phyloP scores from a whole-genome alignment of 2,797 vertebrate genomes.

The Scolopax rusticola region DNA sequence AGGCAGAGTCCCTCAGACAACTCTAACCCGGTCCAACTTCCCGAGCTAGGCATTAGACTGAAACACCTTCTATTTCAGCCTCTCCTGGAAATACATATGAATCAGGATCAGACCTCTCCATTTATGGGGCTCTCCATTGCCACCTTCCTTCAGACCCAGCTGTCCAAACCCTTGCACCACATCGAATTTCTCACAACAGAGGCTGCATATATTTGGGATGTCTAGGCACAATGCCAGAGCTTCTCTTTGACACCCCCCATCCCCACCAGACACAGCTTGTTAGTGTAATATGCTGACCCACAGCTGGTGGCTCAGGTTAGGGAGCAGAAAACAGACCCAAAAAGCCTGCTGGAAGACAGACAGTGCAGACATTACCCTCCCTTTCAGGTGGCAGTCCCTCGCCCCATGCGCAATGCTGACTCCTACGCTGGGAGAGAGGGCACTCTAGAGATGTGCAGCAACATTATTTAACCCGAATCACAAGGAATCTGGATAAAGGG shows the following conservation, averaged over 20 bases:
- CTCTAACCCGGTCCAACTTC: background rate
- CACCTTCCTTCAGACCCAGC: background rate
- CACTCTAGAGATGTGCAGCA: background rate
- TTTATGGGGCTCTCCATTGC: background rate
- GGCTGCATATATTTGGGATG: background rate
- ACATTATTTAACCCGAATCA: background rate
- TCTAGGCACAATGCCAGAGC: background rate
- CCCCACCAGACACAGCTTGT: background rate
- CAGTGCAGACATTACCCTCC: background rate
- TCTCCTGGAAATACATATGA: background rate
- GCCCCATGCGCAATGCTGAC: accelerated
- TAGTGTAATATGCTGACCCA: background rate
- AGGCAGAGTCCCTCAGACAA: background rate
- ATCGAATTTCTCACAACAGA: accelerated
- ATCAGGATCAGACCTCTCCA: background rate
- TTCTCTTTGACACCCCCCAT: background rate
- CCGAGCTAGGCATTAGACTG: background rate
- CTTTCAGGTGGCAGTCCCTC: background rate
- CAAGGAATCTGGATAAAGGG: background rate
- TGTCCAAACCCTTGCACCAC: background rate
- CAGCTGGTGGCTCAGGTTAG: background rate
- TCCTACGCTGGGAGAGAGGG: background rate
- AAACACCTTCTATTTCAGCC: background rate
- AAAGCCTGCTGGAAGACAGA: background rate
- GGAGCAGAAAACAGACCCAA: background rate